Evolutionary conservation across 2,888 invertebrate species (phyloP).

Genomic region (Tortrix viridana): DNA sequence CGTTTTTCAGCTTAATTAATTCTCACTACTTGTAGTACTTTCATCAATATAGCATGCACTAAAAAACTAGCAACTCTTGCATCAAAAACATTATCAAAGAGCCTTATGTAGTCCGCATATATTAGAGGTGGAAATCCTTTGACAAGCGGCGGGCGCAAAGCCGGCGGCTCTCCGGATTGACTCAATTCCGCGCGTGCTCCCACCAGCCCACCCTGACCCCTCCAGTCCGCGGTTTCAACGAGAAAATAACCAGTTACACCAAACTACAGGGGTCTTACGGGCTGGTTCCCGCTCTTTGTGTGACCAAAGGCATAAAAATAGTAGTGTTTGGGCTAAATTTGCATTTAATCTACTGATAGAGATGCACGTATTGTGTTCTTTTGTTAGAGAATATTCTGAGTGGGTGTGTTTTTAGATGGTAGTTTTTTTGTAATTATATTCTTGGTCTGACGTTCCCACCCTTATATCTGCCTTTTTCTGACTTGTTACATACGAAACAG

Average conservation of each 20-base stretch:
- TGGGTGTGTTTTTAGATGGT: too few relatives aligned
- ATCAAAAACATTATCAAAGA: conserved; percentile 1
- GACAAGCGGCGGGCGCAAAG: conserved; percentile 21
- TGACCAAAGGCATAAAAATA: conserved; percentile 42
- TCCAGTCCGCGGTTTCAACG: background rate
- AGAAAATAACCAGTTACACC: background rate
- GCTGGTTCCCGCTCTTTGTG: conserved; percentile 40
- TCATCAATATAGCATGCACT: background rate
- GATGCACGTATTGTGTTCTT: conserved; percentile 34
- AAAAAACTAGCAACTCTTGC: background rate
- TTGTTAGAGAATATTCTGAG: background rate
- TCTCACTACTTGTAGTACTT: too few relatives aligned
- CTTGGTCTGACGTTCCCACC: too few relatives aligned
- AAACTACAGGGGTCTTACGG: background rate
- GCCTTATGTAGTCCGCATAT: conserved; percentile 24
- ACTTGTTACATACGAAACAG: too few relatives aligned
- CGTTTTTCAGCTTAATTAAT: too few relatives aligned
- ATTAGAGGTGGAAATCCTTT: conserved; percentile 35
- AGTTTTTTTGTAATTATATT: too few relatives aligned
- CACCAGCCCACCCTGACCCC: conserved; percentile 38
- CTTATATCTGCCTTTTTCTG: too few relatives aligned
- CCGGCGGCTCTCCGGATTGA: conserved; percentile 45
- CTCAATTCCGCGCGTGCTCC: conserved; percentile 35
- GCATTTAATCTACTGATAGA: conserved; percentile 44
- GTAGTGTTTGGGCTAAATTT: conserved; percentile 48